Conservation (phyloP, 92 coral and sea anemone species). For the Metridium senile region DNA sequence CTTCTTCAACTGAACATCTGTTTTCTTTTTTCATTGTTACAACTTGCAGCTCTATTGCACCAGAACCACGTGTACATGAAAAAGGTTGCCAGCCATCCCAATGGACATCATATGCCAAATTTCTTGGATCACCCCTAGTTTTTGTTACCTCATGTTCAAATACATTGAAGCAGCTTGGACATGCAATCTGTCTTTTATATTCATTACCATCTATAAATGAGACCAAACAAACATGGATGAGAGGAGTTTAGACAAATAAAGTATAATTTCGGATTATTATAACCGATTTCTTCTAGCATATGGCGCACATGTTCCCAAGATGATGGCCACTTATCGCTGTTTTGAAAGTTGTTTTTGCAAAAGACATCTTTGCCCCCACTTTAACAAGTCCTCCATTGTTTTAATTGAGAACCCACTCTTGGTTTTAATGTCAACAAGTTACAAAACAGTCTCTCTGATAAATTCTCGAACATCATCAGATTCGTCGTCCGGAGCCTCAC, state of each 20-base stretch:
- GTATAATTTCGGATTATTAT: slow-evolving; percentile 45
- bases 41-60: slow-evolving; percentile 46
- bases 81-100: slow-evolving; percentile 81
- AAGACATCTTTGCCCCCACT: slow-evolving; percentile 61
- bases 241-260: slow-evolving; percentile 56
- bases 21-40: slow-evolving; percentile 54
- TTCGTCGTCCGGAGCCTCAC: neutral
- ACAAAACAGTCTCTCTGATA: slow-evolving; percentile 46
- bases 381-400: slow-evolving; percentile 57
- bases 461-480: slow-evolving; percentile 28
- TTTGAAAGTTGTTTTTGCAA: slow-evolving; percentile 31
- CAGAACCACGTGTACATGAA: slow-evolving; percentile 48
- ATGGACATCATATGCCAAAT: slow-evolving; percentile 63
- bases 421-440: slow-evolving; percentile 47
- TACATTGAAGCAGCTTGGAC: slow-evolving; percentile 30
- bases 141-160: slow-evolving; percentile 26
- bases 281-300: slow-evolving; percentile 50
- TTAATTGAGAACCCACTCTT: slow-evolving; percentile 45
- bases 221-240: slow-evolving; percentile 56
- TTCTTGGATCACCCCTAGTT: slow-evolving; percentile 61
- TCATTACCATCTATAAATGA: slow-evolving; percentile 34
- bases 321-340: slow-evolving; percentile 54
- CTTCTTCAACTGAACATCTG: slow-evolving; percentile 54
- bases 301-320: slow-evolving; percentile 50
- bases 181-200: slow-evolving; percentile 21